Percentiles rank a stretch among this genome's conserved stretches.
Evolutionary conservation across 2,797 vertebrate genomes (phyloP).

Genomic region (Potorous gilbertii): DNA sequence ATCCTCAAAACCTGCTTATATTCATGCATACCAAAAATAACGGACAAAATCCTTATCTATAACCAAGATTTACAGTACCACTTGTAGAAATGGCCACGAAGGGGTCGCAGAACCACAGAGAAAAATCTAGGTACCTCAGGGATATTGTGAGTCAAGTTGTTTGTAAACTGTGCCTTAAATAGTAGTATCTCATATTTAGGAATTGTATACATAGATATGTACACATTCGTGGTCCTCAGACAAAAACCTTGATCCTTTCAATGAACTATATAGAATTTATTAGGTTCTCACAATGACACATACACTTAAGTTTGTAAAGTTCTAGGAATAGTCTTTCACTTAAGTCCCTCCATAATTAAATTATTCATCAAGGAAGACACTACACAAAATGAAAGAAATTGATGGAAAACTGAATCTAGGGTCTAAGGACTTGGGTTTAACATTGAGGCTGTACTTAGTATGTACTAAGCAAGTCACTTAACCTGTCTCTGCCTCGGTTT

Average conservation of each 20-base stretch:
- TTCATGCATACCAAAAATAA: neutral
- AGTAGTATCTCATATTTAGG: neutral
- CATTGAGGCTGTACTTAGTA: neutral
- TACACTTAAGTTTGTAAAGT: neutral
- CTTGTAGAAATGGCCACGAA: neutral
- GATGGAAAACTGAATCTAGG: neutral
- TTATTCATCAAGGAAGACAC: neutral
- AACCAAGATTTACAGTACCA: neutral
- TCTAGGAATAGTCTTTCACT: neutral
- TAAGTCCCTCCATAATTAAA: neutral
- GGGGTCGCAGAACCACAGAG: neutral
- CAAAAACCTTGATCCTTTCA: neutral
- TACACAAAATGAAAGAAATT: neutral
- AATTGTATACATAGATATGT: neutral
- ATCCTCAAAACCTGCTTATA: neutral
- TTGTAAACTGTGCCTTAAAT: neutral
- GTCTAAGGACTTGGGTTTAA: neutral
- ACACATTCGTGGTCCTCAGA: neutral
- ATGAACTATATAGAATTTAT: neutral
- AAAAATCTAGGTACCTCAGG: neutral
- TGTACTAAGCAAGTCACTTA: neutral
- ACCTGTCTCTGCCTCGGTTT: neutral
- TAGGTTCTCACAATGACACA: neutral
- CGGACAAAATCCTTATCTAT: neutral
- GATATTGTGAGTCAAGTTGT: neutral